phyloP scores from a whole-genome alignment of 2,797 vertebrate species.

The Acestrorhynchus altus region DNA sequence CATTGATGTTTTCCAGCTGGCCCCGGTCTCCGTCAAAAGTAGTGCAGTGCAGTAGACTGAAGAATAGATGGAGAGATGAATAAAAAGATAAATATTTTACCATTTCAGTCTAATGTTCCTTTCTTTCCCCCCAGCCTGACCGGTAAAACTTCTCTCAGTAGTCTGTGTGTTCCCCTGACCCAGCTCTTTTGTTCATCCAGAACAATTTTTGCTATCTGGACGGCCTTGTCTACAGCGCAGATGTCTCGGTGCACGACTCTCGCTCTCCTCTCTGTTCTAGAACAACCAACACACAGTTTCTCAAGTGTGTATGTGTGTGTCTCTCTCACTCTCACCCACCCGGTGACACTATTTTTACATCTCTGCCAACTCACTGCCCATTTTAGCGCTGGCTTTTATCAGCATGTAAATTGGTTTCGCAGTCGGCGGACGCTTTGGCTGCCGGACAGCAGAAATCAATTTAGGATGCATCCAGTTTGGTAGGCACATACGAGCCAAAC shows the following conservation, averaged over 20 bases:
- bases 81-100: slow-evolving; percentile 20
- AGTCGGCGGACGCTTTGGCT: slow-evolving; percentile 15
- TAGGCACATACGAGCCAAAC: slow-evolving; percentile 61
- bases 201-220: not conserved
- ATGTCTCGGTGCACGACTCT: slow-evolving; percentile 50
- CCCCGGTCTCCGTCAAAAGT: no score
- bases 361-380: slow-evolving; percentile 45
- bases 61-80: not conserved
- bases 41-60: no score
- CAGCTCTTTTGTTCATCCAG: slow-evolving; percentile 17
- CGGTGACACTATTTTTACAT: slow-evolving; percentile 49
- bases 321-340: slow-evolving; percentile 53
- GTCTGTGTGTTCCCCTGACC: slow-evolving; percentile 43
- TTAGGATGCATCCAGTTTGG: slow-evolving; percentile 34
- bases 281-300: slow-evolving; percentile 34
- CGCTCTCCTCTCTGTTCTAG: slow-evolving; percentile 44
- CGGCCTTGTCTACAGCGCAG: slow-evolving; percentile 35
- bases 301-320: slow-evolving; percentile 22
- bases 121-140: not conserved
- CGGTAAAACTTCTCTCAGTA: slow-evolving; percentile 28
- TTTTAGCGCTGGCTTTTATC: slow-evolving; percentile 50
- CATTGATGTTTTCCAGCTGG: no score
- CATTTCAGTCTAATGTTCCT: slow-evolving; percentile 20
- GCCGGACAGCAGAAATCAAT: slow-evolving; percentile 35
- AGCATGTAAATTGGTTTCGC: slow-evolving; percentile 35